Evolutionary conservation across 2,888 invertebrate species (phyloP), one percentile per base, ranked within the genome.

Genomic region (Ectemnius cavifrons): DNA sequence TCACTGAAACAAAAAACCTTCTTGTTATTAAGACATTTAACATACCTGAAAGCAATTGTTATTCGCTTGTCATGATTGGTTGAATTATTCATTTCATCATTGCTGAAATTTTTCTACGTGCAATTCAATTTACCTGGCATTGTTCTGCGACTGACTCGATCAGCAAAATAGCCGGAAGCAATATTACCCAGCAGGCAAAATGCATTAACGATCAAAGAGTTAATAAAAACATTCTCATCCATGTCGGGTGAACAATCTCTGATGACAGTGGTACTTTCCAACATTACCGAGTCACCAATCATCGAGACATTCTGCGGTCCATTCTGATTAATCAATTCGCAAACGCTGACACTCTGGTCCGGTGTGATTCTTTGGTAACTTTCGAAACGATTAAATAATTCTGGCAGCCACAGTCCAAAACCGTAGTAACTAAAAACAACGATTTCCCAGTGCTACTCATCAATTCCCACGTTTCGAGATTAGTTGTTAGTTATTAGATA

Each of bases 331-430:
- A 90, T 89, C 20, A 92, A 84, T 73, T 93, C 91, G 70, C 92
- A 92, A 0, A 93, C 89, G 20, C 92, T 92, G 0, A 92, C 91
- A 0, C 92, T 89, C 4, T 89, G 91, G 74, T 93, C 92, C 82
- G 93, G 88, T 86, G 92, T 81, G 77, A 91, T 63, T 85, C 89
- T 81, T 78, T 92, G 84, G 81, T 89, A 86, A 76, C 89, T 84
- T 84, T 92, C 87, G 86, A 92, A 91, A 70, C 95, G 93, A 58
- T 93, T 93, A 72, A 96, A 94, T 8, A 96, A 91, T 86, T 96
- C 95, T 2, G 96, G 96, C 61, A 96, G 93, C 96, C 96, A 96
- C 81, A 96, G 91, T 71, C 94, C 94, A 0, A 95, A 89, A 2
- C 95, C 95, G 71, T 94, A 95, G 37, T 94, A 94, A 14, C 95